Percentiles rank a stretch among this genome's conserved stretches.
phyloP scores from a whole-genome alignment of 1,140 invertebrate species.

The Cyclargus thomasi region DNA sequence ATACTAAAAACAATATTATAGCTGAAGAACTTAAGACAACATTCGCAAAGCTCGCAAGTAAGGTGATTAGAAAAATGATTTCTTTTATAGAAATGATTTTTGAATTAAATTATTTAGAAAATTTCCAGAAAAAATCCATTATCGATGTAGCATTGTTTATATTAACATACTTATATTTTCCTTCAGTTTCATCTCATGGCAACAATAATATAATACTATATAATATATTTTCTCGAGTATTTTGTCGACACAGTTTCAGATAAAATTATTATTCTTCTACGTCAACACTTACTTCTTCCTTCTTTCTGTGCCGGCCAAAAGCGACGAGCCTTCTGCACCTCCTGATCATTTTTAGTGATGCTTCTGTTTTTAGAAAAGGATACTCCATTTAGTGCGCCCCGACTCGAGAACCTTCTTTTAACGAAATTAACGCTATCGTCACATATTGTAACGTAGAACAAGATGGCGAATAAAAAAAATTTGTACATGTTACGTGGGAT shows the following conservation, averaged over 20 bases:
- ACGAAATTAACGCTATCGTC: not conserved
- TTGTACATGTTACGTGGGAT: slow-evolving; percentile 27
- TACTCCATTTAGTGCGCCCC: slow-evolving; percentile 23
- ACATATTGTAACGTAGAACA: slow-evolving; percentile 25
- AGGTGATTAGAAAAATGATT: no score
- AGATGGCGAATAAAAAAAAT: slow-evolving; percentile 27
- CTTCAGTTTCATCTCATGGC: no score
- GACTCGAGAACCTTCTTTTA: slow-evolving; percentile 1
- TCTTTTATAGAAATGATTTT: no score
- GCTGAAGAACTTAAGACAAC: no score
- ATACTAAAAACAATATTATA: no score
- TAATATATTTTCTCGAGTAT: no score
- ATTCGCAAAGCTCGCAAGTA: no score
- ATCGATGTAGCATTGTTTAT: no score
- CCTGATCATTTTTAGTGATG: slow-evolving; percentile 26
- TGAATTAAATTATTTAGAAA: no score
- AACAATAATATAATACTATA: no score
- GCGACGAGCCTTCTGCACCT: slow-evolving; percentile 29
- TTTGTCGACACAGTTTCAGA: not conserved
- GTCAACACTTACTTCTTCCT: slow-evolving; percentile 52
- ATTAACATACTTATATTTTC: no score
- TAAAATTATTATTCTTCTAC: not conserved
- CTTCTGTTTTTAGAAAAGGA: slow-evolving; percentile 29
- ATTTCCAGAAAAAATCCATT: no score
- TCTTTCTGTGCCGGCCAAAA: slow-evolving; percentile 57